These are phyloP conservation scores for Liasis olivaceus DNA, from an alignment of 2,797 vertebrate genomes.

Conservation along the genomic window DNA sequence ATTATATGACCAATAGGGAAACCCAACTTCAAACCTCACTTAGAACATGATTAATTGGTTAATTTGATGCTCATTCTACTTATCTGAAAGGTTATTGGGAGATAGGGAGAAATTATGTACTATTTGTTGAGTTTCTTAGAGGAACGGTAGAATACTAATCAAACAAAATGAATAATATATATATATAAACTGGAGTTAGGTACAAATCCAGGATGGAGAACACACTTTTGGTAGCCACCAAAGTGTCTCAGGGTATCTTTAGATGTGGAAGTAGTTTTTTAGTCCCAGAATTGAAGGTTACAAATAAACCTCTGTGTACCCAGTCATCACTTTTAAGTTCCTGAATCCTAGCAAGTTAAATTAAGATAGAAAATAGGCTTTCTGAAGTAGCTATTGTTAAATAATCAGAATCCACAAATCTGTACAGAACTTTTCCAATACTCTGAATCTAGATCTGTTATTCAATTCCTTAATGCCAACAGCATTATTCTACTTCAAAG, in stretches of 20 bases:
- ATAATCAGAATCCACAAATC: background rate
- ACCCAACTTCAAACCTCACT: background rate
- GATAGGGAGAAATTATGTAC: background rate
- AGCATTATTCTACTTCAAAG: background rate
- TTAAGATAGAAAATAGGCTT: background rate
- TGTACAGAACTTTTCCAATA: background rate
- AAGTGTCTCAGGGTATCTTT: background rate
- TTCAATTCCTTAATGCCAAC: background rate
- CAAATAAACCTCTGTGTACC: background rate
- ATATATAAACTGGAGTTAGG: background rate
- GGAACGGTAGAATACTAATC: background rate
- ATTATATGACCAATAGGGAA: background rate
- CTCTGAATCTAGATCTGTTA: background rate
- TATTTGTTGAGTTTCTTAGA: background rate
- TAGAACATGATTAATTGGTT: background rate
- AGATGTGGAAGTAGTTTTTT: background rate
- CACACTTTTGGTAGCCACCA: background rate
- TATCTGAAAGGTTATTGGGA: background rate
- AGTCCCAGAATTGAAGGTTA: background rate
- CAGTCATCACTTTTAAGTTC: background rate
- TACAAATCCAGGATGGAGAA: background rate
- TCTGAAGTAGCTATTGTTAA: background rate
- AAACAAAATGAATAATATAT: background rate
- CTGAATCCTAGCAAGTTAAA: background rate
- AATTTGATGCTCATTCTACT: background rate